Evolutionary conservation across 2,113 vertebrate species (phyloP).

Genomic region (Aviceda subcristata): DNA sequence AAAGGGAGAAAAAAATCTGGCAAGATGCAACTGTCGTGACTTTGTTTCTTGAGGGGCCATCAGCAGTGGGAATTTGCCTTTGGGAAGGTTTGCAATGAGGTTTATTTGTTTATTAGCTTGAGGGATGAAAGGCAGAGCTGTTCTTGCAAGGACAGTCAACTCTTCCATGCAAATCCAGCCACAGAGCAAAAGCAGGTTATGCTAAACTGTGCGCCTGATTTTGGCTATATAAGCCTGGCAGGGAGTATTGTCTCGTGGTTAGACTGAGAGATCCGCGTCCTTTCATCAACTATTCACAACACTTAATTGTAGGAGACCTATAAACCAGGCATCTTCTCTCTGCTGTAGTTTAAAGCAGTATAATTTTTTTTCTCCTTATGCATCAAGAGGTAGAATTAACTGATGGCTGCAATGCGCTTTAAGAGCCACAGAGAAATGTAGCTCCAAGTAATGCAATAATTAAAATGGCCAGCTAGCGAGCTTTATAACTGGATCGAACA

Average conservation of each 20-base stretch:
- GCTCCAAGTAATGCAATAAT: background rate
- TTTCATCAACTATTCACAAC: background rate
- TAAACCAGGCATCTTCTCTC: background rate
- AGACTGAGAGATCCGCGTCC: background rate
- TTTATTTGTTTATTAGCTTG: background rate
- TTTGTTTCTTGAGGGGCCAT: background rate
- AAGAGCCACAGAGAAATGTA: background rate
- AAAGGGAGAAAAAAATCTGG: background rate
- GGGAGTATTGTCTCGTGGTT: background rate
- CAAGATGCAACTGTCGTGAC: background rate
- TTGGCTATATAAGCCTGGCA: background rate
- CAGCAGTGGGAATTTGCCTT: background rate
- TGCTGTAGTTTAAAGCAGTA: background rate
- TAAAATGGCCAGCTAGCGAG: background rate
- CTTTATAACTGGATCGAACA: background rate
- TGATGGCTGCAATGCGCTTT: background rate
- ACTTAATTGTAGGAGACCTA: background rate
- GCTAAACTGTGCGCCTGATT: background rate
- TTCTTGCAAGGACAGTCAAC: background rate
- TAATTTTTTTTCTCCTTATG: background rate
- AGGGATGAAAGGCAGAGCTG: background rate
- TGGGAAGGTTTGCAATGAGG: background rate
- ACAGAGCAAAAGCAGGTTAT: background rate
- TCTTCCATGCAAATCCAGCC: background rate
- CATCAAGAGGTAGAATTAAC: background rate